A percentile compares a stretch with the other conserved stretches of the same genome.
Evolutionary conservation across 1,140 invertebrate species (phyloP).

Genomic region (Diorhabda elongata): DNA sequence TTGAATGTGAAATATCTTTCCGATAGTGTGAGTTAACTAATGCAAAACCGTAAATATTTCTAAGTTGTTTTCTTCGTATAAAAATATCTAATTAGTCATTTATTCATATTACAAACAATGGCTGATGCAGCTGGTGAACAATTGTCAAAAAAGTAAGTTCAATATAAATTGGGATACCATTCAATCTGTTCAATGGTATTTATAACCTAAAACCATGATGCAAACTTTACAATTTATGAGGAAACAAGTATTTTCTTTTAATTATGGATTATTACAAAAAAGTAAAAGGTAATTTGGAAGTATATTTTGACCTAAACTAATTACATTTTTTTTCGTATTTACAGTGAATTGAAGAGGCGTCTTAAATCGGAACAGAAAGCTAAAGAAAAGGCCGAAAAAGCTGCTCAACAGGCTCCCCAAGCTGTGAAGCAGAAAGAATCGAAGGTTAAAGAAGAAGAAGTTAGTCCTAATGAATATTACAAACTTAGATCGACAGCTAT

Average conservation of each 20-base stretch:
- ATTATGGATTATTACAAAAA: conserved; percentile 29
- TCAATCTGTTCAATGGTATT: too few species aligned
- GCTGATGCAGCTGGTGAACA: conserved; percentile 57
- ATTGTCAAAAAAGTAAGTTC: conserved; percentile 68
- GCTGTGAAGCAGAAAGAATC: conserved; percentile 45
- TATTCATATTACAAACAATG: conserved; percentile 45
- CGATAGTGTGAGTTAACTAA: too few species aligned
- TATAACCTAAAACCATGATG: conserved; percentile 41
- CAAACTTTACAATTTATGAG: conserved; percentile 29
- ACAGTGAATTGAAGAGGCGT: conserved; percentile 79
- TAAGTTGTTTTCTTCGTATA: too few species aligned
- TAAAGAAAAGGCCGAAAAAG: conserved; percentile 89
- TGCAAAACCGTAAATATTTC: too few species aligned
- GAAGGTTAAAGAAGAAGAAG: conserved; percentile 71
- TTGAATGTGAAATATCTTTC: too few species aligned
- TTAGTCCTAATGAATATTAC: conserved; percentile 92
- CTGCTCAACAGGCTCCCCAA: conserved; percentile 48
- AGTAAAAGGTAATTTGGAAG: conserved; percentile 38
- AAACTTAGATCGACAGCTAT: conserved; percentile 76
- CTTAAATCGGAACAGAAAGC: conserved; percentile 89
- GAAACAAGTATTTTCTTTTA: conserved; percentile 25
- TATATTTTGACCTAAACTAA: conserved; percentile 26
- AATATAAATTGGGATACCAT: not conserved
- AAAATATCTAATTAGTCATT: too few species aligned
- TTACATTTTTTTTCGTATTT: conserved; percentile 27